Percentiles rank a stretch among this genome's conserved stretches.
These are phyloP conservation scores for Andricus curvator DNA, from an alignment of 2,888 invertebrate genomes.

Conservation along the genomic window DNA sequence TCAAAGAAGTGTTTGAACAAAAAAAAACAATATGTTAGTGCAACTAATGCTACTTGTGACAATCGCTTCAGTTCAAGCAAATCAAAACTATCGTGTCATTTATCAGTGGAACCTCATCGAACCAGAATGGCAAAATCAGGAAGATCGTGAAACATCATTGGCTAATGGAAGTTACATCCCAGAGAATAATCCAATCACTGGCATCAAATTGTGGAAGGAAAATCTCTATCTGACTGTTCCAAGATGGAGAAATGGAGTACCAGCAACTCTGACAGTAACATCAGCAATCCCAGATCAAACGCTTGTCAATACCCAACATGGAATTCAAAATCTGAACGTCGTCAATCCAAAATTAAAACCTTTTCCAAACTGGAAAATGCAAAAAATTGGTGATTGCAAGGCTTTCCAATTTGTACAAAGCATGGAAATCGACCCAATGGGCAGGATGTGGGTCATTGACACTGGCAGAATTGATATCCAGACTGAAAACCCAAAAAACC, in stretches of 20 bases:
- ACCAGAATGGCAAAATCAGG: conserved; percentile 84
- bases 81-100: conserved; percentile 83
- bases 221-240: conserved; percentile 85
- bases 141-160: conserved; percentile 80
- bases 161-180: conserved; percentile 83
- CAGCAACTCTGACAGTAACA: conserved; percentile 84
- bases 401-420: conserved; percentile 88
- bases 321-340: conserved; percentile 69
- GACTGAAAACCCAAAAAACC: conserved; percentile 74
- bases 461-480: conserved; percentile 84
- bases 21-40: conserved; percentile 36
- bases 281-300: conserved; percentile 73
- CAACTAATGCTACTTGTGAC: conserved; percentile 50
- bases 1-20: not conserved
- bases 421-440: conserved; percentile 85
- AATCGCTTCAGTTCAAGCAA: conserved; percentile 50
- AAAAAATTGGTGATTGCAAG: conserved; percentile 83
- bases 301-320: not conserved
- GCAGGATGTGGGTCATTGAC: conserved; percentile 80
- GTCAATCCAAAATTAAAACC: conserved; percentile 82
- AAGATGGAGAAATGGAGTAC: conserved; percentile 85
- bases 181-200: conserved; percentile 84
- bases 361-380: conserved; percentile 87
- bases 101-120: conserved; percentile 87
- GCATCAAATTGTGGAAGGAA: conserved; percentile 84